Percentiles rank a stretch among this genome's conserved stretches.
phyloP scores from a whole-genome alignment of 2,888 invertebrate species.

The Pyrgus malvae region DNA sequence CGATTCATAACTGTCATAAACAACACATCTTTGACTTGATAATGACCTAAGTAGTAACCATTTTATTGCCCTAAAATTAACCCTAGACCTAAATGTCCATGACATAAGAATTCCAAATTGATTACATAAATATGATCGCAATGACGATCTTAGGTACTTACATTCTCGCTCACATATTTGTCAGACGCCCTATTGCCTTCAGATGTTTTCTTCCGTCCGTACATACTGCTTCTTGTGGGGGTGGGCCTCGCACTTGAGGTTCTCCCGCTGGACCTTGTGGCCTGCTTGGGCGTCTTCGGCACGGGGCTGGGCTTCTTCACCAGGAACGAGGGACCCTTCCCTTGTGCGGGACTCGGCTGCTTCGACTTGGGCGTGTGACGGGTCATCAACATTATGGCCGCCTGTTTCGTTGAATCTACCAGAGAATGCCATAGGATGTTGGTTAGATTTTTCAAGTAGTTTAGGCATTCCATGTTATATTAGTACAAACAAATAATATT shows the following conservation, averaged over 20 bases:
- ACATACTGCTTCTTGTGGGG: background rate
- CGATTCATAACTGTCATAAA: too few species aligned
- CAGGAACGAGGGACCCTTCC: conserved; percentile 8
- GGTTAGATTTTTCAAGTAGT: conserved; percentile 7
- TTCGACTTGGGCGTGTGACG: conserved; percentile 57
- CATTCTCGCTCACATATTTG: too few species aligned
- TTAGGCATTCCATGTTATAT: background rate
- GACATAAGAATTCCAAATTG: too few species aligned
- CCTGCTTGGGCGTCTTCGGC: conserved; percentile 3
- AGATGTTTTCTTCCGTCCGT: too few species aligned
- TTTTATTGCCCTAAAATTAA: too few species aligned
- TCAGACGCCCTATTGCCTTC: too few species aligned
- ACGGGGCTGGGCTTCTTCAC: conserved; percentile 26
- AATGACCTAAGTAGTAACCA: too few species aligned
- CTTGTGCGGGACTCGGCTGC: conserved; percentile 1
- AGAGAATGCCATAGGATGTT: conserved; percentile 22
- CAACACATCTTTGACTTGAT: too few species aligned
- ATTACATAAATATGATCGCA: too few species aligned
- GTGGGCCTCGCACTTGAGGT: background rate
- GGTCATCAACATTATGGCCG: conserved; percentile 70
- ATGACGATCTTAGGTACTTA: too few species aligned
- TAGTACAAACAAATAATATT: too few species aligned
- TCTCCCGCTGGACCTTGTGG: background rate
- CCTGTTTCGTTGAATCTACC: conserved; percentile 72
- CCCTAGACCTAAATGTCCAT: too few species aligned